Base-by-base conservation (phyloP, 2,888 invertebrate genomes). In the Torymus texanus region DNA sequence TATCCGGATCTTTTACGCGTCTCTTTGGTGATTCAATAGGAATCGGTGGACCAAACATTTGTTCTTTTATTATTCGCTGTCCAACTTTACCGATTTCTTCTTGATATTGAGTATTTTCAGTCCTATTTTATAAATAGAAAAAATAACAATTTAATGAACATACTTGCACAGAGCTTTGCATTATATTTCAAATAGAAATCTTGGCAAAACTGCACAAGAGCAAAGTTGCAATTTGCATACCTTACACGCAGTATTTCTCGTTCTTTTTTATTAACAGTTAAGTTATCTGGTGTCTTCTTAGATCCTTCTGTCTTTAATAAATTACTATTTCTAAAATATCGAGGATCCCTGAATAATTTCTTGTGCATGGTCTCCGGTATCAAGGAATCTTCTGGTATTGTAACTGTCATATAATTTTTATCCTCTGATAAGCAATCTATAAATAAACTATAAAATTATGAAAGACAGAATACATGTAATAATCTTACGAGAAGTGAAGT, bases 321-420 rank as follows among this genome's bases (percentile, higher is more conserved):
- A 56, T 63, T 41, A 24, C 11, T 14, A 12, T 2, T 29, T 29
- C 41, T 56, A 4, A 83, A 80, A 1, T 68, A 16, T 73, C 82
- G 81, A 0, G 85, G 86, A 82, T 88, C 79, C 81, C 86, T 82
- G 63, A 83, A 88, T 1, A 84, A 82, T 73, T 75, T 82, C 72
- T 68, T 81, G 18, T 87, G 84, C 21, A 82, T 80, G 5, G 88
- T 87, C 79, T 88, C 86, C 11, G 86, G 84, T 82, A 88, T 83
- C 11, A 81, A 10, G 84, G 84, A 85, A n/a, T 82, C 75, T 14
- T 84, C 81, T 0, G 88, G 85, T 58, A 88, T 81, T 18, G 8
- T 13, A 56, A 79, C 55, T 24, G 63, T 29, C 3, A 51, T 50
- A n/a, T 18, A 13, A n/a, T 66, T 14, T 14, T 58, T 61, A 10